Conservation (phyloP, 2,888 invertebrate species). For the Apamea epomidion region DNA sequence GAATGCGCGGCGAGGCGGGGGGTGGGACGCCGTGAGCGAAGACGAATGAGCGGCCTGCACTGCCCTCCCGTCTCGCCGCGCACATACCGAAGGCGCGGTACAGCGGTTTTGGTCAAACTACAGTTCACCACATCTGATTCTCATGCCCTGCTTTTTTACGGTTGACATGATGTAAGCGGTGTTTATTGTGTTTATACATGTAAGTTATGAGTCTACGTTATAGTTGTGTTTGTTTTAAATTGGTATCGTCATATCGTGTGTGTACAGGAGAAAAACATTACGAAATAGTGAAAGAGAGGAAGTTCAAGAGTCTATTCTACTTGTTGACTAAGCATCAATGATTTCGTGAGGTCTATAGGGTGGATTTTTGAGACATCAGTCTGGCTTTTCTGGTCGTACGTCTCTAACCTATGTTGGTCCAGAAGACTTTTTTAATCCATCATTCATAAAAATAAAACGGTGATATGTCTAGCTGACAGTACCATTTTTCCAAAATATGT, state of each 20-base stretch:
- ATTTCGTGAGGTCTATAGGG: neutral
- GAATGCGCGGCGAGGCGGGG: too few species aligned
- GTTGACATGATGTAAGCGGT: constrained; percentile 58
- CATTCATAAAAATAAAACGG: neutral
- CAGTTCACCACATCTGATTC: constrained; percentile 56
- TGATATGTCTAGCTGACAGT: too few species aligned
- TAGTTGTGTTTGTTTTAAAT: constrained; percentile 23
- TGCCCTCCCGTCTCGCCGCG: too few species aligned
- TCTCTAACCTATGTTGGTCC: neutral
- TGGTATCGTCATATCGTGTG: constrained; percentile 4
- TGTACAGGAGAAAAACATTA: neutral
- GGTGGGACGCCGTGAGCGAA: too few species aligned
- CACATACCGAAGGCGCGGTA: too few species aligned
- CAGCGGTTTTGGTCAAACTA: too few species aligned
- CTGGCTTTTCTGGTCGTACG: neutral
- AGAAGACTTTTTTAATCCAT: neutral
- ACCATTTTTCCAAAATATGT: neutral
- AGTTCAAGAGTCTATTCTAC: neutral
- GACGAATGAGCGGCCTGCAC: too few species aligned
- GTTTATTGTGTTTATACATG: constrained; percentile 39
- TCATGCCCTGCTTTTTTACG: constrained; percentile 68
- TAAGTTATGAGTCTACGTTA: constrained; percentile 31
- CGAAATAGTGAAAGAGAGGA: neutral
- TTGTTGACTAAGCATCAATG: neutral
- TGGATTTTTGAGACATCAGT: neutral